Evolutionary conservation across 2,113 vertebrate species (phyloP).

Genomic region (Garra rufa): DNA sequence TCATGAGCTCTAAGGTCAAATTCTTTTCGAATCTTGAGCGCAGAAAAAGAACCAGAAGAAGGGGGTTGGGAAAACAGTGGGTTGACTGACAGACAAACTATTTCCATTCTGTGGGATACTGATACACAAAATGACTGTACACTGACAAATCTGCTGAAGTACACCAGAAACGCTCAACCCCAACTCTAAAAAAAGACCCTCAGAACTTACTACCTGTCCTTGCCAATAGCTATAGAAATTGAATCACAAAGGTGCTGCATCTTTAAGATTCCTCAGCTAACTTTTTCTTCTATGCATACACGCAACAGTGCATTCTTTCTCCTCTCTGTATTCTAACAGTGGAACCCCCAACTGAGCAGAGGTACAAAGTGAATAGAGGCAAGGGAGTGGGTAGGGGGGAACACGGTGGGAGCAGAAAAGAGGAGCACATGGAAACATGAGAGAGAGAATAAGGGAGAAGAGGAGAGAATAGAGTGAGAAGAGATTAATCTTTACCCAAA

Average conservation of each 20-base stretch:
- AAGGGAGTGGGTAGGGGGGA: slow-evolving; percentile 60
- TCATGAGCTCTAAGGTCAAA: slow-evolving; percentile 77
- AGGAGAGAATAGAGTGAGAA: slow-evolving; percentile 71
- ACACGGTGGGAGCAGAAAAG: slow-evolving; percentile 67
- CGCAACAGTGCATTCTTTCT: slow-evolving; percentile 53
- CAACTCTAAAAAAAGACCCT: background rate
- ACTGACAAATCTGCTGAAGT: background rate
- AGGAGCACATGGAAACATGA: slow-evolving; percentile 66
- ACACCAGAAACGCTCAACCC: background rate
- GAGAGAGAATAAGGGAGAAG: slow-evolving; percentile 67
- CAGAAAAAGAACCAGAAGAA: slow-evolving; percentile 74
- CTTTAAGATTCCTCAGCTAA: slow-evolving; percentile 16
- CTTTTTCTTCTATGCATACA: slow-evolving; percentile 17
- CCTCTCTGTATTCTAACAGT: slow-evolving; percentile 62
- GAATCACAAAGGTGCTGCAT: slow-evolving; percentile 1
- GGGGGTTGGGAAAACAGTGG: slow-evolving; percentile 71
- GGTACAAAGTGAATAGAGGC: slow-evolving; percentile 76
- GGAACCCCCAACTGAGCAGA: slow-evolving; percentile 67
- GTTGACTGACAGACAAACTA: slow-evolving; percentile 77
- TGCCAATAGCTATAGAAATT: background rate
- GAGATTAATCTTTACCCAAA: slow-evolving; percentile 79
- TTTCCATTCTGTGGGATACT: slow-evolving; percentile 73
- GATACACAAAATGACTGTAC: slow-evolving; percentile 77
- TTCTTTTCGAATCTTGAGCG: slow-evolving; percentile 82
- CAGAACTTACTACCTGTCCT: background rate